A percentile compares a stretch with the other conserved stretches of the same genome.
These are phyloP conservation scores for Vulpes lagopus DNA, from an alignment of 2,113 vertebrate species.

Conservation along the genomic window DNA sequence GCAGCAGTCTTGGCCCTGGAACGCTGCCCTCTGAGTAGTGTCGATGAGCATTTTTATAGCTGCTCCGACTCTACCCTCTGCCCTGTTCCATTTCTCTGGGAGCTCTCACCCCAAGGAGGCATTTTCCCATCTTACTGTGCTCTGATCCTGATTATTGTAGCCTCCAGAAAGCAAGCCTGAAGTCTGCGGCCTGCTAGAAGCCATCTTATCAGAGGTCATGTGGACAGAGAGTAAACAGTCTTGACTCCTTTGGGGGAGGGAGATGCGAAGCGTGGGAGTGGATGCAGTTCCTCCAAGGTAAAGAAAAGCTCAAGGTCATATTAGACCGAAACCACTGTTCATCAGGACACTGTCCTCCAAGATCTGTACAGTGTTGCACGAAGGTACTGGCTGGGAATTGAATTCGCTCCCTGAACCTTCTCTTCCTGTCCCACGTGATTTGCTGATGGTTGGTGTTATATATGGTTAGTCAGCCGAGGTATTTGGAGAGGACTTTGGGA, in stretches of 20 bases:
- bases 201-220: neutral
- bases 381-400: neutral
- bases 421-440: neutral
- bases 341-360: neutral
- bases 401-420: neutral
- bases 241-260: neutral
- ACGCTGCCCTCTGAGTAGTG: neutral
- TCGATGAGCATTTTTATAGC: neutral
- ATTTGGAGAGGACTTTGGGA: neutral
- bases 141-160: neutral
- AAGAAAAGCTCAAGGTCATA: neutral
- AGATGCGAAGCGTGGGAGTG: neutral
- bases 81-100: neutral
- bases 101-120: neutral
- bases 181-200: neutral
- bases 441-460: neutral
- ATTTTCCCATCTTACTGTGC: constrained; percentile 11
- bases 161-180: neutral
- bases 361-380: neutral
- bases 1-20: neutral
- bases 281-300: neutral
- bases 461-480: neutral
- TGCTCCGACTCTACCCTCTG: neutral
- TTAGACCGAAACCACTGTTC: neutral
- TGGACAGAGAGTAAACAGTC: neutral